Conservation (phyloP, 2,888 invertebrate genomes). For the Drosophila falleni region DNA sequence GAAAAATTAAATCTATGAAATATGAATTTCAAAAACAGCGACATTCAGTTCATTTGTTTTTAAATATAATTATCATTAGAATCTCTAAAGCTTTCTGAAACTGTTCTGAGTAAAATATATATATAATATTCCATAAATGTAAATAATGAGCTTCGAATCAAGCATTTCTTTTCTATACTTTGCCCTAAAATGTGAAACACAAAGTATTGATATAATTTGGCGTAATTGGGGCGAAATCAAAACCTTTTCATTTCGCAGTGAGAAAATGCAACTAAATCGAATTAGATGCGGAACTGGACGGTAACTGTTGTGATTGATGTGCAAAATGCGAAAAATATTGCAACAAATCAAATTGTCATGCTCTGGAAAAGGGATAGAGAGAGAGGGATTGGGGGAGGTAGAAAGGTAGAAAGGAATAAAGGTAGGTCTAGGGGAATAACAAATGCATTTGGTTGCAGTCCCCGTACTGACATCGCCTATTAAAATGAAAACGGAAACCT, state of each 20-base stretch:
- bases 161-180: not conserved
- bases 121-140: not conserved
- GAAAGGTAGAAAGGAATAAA: not conserved
- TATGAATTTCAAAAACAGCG: too few relatives aligned
- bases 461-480: not conserved
- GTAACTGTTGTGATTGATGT: constrained; percentile 56
- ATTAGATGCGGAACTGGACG: constrained; percentile 34
- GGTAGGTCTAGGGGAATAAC: not conserved
- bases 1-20: too few relatives aligned
- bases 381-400: not conserved
- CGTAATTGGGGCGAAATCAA: constrained; percentile 18
- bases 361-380: not conserved
- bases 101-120: not conserved
- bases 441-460: constrained; percentile 20
- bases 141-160: too few relatives aligned
- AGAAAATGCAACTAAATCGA: constrained; percentile 33
- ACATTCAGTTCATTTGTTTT: too few relatives aligned
- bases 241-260: constrained; percentile 5
- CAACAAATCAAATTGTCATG: constrained; percentile 69
- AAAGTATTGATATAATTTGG: constrained; percentile 12
- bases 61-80: too few relatives aligned
- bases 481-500: constrained; percentile 28
- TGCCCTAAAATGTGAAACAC: constrained; percentile 7
- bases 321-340: constrained; percentile 71
- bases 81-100: too few relatives aligned